Conservation (phyloP, 2,797 vertebrate species). For the Petrocephalus schoutedeni region DNA sequence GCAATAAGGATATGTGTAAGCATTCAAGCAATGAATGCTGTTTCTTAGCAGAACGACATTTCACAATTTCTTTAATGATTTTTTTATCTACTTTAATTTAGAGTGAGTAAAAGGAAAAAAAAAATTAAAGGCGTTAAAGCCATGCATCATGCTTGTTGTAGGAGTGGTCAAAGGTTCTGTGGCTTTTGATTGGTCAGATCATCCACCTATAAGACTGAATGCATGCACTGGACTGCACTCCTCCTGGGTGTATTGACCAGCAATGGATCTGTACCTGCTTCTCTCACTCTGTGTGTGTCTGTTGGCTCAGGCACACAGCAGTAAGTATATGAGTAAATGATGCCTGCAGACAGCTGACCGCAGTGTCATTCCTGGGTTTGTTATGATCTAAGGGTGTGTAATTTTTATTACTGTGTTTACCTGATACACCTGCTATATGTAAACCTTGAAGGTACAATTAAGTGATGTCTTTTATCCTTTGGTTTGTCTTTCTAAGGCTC, state of each 20-base stretch:
- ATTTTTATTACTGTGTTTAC: neutral
- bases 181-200: slow-evolving; percentile 23
- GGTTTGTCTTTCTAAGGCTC: neutral
- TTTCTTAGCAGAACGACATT: neutral
- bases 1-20: neutral
- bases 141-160: neutral
- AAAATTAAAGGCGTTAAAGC: neutral
- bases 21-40: neutral
- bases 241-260: slow-evolving; percentile 31
- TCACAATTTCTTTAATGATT: neutral
- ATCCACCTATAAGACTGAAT: slow-evolving; percentile 43
- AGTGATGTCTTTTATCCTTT: neutral
- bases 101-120: neutral
- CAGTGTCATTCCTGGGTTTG: neutral
- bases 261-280: slow-evolving; percentile 51
- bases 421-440: neutral
- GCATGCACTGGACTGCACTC: neutral
- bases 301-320: slow-evolving; percentile 48
- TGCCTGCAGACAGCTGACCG: neutral
- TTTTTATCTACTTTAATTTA: neutral
- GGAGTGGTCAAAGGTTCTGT: neutral
- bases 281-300: slow-evolving; percentile 49
- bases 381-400: neutral
- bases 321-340: slow-evolving; percentile 46
- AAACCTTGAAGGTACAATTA: neutral